A percentile compares a stretch with the other conserved stretches of the same genome.
Conservation (phyloP, 2,113 vertebrate species). For the Planiliza haematocheilus region DNA sequence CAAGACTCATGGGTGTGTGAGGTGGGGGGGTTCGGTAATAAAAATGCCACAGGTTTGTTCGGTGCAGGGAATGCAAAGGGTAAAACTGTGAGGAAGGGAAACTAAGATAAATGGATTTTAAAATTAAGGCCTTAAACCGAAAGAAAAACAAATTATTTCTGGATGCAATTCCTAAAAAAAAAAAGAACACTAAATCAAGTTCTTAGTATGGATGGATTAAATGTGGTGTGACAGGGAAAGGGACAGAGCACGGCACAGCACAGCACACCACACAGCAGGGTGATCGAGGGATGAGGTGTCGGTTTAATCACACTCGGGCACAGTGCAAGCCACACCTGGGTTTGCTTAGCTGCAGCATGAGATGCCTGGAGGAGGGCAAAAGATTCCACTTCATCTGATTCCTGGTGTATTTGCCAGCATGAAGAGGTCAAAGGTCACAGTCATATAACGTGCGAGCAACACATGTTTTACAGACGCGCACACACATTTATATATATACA, state of each 20-base stretch:
- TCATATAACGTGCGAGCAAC: conserved; percentile 62
- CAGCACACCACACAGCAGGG: conserved; percentile 32
- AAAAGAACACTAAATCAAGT: not conserved
- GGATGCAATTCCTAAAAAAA: no score
- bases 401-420: conserved; percentile 79
- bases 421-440: conserved; percentile 74
- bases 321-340: conserved; percentile 84
- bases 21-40: not conserved
- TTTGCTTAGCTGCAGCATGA: conserved; percentile 78
- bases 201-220: not conserved
- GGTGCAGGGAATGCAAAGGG: not conserved
- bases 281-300: conserved; percentile 30
- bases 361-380: conserved; percentile 80
- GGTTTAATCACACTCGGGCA: conserved; percentile 58
- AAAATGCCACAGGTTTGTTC: conserved; percentile 1
- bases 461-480: conserved; percentile 8
- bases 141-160: not conserved
- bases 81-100: not conserved
- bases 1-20: conserved; percentile 5
- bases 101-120: not conserved
- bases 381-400: conserved; percentile 83
- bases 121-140: not conserved
- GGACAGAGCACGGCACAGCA: conserved; percentile 36
- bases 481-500: not conserved
- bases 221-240: conserved; percentile 21